Evolutionary conservation across 2,797 vertebrate genomes (phyloP).

Genomic region (Lagodon rhomboides): DNA sequence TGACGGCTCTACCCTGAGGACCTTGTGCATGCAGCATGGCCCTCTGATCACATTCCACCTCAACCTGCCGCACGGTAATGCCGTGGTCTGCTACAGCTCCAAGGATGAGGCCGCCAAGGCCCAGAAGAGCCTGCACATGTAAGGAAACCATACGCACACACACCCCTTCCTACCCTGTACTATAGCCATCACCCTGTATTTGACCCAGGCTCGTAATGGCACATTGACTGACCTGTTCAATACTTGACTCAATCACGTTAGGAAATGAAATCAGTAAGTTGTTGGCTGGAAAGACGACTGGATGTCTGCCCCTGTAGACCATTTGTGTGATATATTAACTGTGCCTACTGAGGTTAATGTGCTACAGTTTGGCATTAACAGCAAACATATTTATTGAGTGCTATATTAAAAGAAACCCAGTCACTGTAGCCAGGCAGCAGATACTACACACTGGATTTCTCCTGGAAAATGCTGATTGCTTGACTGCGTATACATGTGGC

Average conservation of each 20-base stretch:
- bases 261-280: neutral
- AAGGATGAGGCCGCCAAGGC: slow-evolving; percentile 99
- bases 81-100: slow-evolving; percentile 98
- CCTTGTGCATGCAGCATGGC: slow-evolving; percentile 97
- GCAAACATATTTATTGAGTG: too few species aligned
- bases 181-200: neutral
- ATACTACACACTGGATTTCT: neutral
- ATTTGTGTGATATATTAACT: too few species aligned
- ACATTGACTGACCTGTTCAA: neutral
- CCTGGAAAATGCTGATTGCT: neutral
- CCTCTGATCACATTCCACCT: slow-evolving; percentile 99
- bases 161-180: neutral
- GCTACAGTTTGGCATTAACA: too few species aligned
- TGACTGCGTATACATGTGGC: neutral
- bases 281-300: neutral
- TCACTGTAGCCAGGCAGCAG: neutral
- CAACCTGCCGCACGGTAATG: slow-evolving; percentile 98
- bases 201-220: neutral
- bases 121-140: slow-evolving; percentile 99
- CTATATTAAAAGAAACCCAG: neutral
- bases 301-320: neutral
- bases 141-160: slow-evolving; percentile 49
- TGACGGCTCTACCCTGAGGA: slow-evolving; percentile 97
- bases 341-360: too few species aligned
- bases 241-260: neutral